Evolutionary conservation across 2,113 vertebrate species (phyloP), one percentile per base, ranked within the genome.

Genomic region (Procavia capensis): DNA sequence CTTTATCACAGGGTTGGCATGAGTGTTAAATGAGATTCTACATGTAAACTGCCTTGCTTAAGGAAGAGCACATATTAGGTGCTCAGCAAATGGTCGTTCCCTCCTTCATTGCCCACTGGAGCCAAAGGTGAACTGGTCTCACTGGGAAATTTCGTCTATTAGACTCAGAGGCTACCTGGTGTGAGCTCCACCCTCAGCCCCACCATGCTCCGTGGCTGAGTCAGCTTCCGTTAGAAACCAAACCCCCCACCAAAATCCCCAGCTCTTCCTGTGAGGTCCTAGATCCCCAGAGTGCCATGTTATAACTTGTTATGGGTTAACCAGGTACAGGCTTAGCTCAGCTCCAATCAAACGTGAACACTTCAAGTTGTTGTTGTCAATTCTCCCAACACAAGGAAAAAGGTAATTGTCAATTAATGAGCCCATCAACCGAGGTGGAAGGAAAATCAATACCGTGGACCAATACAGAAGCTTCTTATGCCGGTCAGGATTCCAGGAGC

Each of bases 381-480:
- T 98, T 98, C 97, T 98, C 94, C 97, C 96, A 98, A 98, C 97
- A 98, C 78, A 61, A 94, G 88, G 95, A 97, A 98, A 98, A 98
- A 98, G 96, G 98, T 98, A 98, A 98, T 98, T 98, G 98, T 98
- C 98, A 98, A 98, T 98, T 98, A 99, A 98, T 27, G 90, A 98
- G 97, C 98, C 97, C 96, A 98, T 98, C 76, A 85, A 94, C 94
- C 94, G 97, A 95, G 95, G 87, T 68, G 19, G 94, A 97, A 97
- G 96, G 47, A 92, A 98, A 98, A 98, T 99, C 98, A 97, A 98
- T 99, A 98, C 95, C 87, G 92, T 4, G 70, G 97, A 97, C 98
- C 98, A 98, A 98, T 97, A 97, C 91, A 47, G 97, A 97, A 93
- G 80, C 85, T 98, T 97, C 98, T 96, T 93, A 97, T 94, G 97